Base-by-base conservation (phyloP, 2,797 vertebrate species). In the Sebastes trivittatus region DNA sequence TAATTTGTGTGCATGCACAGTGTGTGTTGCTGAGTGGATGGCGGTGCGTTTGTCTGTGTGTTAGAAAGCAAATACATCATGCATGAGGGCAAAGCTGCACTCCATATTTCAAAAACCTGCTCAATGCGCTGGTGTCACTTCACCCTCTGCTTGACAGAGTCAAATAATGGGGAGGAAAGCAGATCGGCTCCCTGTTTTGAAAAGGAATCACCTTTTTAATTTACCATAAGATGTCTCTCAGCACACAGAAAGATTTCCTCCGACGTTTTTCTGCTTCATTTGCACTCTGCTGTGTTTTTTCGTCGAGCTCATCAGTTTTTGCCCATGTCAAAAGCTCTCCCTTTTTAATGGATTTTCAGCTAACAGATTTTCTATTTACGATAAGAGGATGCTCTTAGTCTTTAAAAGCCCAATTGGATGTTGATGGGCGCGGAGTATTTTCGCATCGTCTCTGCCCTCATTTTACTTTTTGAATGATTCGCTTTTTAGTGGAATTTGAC, bases 251-350 rank as follows among this genome's bases (percentile, higher is more conserved):
- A 83, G 75, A 86, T 83, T 84, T 83, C 72, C 64, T 77, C 66
- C 2, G 10, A 71, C 62, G 18, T 80, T 84, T 91, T 91, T 91
- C 78, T 86, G 88, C 90, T 87, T 87, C 87, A 91, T 91, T 92
- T 89, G 89, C 91, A 83, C 84, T 74, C 59, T 20, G 63, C 78
- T 83, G 80, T 52, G 58, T 82, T 87, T 83, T 82, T 86, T 87
- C 86, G 90, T 86, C 74, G 71, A 87, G 87, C 92, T 94, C 92
- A 93, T 94, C 92, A 88, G 64, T 90, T 93, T 90, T 88, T 77
- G 67, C 62, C 72, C 55, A 32, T 78, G 87, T 92, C 89, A 92
- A 88, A 90, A 81, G 82, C 86, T 86, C 72, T 62, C 87, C 80
- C 55, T 86, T 89, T 77, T 85, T 92, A 89, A 94, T 90, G 87